phyloP scores from a whole-genome alignment of 2,113 vertebrate species.

The Melanocharis versteri region DNA sequence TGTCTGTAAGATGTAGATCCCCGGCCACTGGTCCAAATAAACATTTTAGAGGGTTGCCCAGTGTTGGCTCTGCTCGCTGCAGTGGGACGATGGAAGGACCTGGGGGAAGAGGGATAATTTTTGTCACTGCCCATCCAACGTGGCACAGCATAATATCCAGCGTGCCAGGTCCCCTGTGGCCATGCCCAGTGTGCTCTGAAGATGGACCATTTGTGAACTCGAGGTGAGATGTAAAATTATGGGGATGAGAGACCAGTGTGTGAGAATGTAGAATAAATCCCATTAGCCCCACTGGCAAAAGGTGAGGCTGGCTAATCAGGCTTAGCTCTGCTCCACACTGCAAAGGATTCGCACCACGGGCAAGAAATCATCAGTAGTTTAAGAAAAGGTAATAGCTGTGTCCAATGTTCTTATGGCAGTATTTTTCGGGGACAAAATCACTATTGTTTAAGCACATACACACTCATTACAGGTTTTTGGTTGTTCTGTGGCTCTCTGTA shows the following conservation, averaged over 20 bases:
- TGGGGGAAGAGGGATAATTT: slow-evolving; percentile 69
- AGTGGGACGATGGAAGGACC: slow-evolving; percentile 78
- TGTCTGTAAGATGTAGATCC: slow-evolving; percentile 77
- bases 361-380: background rate
- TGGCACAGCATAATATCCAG: background rate
- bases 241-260: background rate
- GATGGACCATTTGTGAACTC: background rate
- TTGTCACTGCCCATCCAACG: slow-evolving; percentile 18
- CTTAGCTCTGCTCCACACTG: background rate
- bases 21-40: slow-evolving; percentile 89
- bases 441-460: background rate
- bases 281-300: background rate
- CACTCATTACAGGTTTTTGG: background rate
- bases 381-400: background rate
- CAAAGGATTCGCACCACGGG: background rate
- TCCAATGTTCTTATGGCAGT: background rate
- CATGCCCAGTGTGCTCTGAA: background rate
- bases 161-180: background rate
- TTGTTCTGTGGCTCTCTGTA: background rate
- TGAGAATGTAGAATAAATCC: background rate
- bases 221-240: background rate
- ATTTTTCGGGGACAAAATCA: background rate
- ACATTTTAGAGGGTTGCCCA: slow-evolving; percentile 84
- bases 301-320: background rate
- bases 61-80: slow-evolving; percentile 68